These are phyloP conservation scores for Leucopternis melanops DNA, from an alignment of 2,113 vertebrate genomes.

Conservation along the genomic window DNA sequence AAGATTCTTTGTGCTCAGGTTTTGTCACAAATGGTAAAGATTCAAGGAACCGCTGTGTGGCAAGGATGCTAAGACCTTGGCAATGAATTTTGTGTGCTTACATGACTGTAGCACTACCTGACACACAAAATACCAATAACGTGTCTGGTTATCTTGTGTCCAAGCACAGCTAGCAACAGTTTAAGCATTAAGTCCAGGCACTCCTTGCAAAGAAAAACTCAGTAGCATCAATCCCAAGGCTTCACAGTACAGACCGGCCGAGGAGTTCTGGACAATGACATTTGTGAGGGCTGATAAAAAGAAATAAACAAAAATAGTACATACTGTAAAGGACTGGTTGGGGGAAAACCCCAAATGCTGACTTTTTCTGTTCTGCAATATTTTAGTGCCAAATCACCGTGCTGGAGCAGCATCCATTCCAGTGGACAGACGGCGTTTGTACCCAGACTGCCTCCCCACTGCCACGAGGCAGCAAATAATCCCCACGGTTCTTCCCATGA, in stretches of 20 bases:
- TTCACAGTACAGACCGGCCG: not conserved
- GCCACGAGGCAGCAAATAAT: not conserved
- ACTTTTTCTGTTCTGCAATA: not conserved
- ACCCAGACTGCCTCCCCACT: not conserved
- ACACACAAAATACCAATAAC: too few relatives aligned
- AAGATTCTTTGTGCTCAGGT: not conserved
- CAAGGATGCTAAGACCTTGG: not conserved
- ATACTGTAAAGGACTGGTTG: too few relatives aligned
- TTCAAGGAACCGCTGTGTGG: not conserved
- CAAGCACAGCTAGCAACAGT: accelerated
- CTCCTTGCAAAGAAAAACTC: not conserved
- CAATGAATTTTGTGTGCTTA: not conserved
- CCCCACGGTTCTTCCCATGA: not conserved
- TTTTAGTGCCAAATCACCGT: not conserved
- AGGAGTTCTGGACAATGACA: not conserved
- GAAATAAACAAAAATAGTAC: not conserved
- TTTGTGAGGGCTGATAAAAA: not conserved
- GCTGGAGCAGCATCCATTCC: not conserved
- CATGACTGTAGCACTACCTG: accelerated
- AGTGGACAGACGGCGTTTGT: accelerated
- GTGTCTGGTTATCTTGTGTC: accelerated
- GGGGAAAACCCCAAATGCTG: too few relatives aligned
- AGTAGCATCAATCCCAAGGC: not conserved
- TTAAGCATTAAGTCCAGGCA: not conserved
- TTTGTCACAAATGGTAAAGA: not conserved